Evolutionary conservation across 2,797 vertebrate species (phyloP).

Genomic region (Alexandromys oeconomus): DNA sequence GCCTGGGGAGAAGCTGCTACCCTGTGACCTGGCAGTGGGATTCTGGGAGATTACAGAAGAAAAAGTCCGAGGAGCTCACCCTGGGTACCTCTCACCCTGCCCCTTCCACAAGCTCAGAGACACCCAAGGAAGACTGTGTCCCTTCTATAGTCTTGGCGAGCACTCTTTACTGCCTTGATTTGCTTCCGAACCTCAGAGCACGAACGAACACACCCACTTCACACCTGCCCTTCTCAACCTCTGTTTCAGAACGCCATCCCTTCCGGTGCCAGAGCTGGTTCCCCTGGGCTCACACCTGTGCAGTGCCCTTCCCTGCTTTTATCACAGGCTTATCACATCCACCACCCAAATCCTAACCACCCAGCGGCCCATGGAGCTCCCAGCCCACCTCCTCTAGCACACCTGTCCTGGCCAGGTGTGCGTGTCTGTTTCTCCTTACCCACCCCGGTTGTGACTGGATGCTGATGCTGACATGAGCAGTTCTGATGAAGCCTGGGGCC

Average conservation of each 20-base stretch:
- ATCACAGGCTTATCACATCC: background rate
- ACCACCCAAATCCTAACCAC: background rate
- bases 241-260: background rate
- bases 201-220: background rate
- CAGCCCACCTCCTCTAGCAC: slow-evolving; percentile 17
- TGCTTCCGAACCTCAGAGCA: background rate
- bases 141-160: background rate
- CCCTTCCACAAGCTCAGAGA: background rate
- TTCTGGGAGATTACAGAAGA: background rate
- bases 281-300: background rate
- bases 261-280: background rate
- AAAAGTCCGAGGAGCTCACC: background rate
- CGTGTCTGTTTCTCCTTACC: background rate
- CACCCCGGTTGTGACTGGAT: background rate
- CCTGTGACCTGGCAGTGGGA: background rate
- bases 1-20: rapidly evolving
- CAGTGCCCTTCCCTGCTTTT: background rate
- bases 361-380: background rate
- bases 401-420: background rate
- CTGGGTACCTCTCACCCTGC: background rate
- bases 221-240: background rate
- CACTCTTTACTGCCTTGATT: background rate
- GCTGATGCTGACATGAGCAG: rapidly evolving
- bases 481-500: background rate
- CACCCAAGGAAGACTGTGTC: background rate